These are phyloP conservation scores for Gobionotothen gibberifrons DNA, from an alignment of 2,797 vertebrate genomes.

Conservation along the genomic window DNA sequence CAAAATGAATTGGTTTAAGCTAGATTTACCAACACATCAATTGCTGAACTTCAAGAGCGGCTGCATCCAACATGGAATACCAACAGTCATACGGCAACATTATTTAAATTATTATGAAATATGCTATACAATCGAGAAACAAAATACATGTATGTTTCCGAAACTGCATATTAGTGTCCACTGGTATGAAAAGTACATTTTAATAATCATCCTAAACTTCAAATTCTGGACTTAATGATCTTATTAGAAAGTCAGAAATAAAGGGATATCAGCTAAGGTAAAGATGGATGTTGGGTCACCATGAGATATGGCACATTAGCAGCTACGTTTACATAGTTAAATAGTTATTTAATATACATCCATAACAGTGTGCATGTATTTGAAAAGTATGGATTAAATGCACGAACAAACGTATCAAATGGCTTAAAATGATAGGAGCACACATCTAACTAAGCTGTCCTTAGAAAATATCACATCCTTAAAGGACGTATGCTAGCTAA, in stretches of 20 bases:
- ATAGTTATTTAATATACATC: background rate
- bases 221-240: background rate
- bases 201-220: background rate
- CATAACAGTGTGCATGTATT: background rate
- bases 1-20: background rate
- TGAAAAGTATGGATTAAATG: background rate
- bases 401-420: background rate
- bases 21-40: too few species aligned
- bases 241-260: background rate
- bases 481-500: background rate
- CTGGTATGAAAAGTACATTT: background rate
- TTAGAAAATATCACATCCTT: background rate
- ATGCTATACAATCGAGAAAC: background rate
- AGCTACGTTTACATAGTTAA: too few species aligned
- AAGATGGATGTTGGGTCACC: too few species aligned
- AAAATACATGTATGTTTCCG: background rate
- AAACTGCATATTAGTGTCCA: background rate
- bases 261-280: background rate
- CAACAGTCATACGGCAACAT: background rate
- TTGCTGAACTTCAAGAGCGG: background rate
- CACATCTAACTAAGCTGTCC: rapidly evolving
- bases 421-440: background rate
- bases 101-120: background rate
- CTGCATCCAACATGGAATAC: background rate
- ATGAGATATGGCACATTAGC: background rate